phyloP scores from a whole-genome alignment of 2,113 vertebrate species.

The Semnopithecus entellus region DNA sequence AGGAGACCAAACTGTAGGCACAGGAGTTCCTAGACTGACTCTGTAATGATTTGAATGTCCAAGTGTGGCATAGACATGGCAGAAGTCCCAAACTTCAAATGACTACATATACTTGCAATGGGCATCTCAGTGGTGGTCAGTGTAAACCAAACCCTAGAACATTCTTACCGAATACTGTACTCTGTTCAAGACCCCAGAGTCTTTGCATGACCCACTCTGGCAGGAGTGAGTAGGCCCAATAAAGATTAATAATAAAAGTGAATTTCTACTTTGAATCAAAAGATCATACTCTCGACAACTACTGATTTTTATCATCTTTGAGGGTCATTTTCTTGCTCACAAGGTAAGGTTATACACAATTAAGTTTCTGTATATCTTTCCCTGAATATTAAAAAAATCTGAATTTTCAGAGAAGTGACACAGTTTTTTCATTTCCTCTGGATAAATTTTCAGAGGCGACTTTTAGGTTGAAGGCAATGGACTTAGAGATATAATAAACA shows the following conservation, averaged over 20 bases:
- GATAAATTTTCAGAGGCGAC: background rate
- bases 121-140: background rate
- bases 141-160: background rate
- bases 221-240: background rate
- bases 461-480: background rate
- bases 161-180: background rate
- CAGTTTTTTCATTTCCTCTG: background rate
- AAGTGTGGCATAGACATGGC: background rate
- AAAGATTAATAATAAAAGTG: background rate
- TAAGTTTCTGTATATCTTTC: background rate
- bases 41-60: background rate
- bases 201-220: background rate
- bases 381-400: background rate
- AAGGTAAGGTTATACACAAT: background rate
- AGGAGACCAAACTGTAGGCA: background rate
- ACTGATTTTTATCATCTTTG: background rate
- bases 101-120: background rate
- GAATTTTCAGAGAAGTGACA: background rate
- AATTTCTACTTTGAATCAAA: background rate
- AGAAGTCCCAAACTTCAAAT: background rate
- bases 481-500: background rate
- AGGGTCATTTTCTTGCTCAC: background rate
- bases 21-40: background rate
- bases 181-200: background rate
- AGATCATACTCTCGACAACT: background rate